Conservation (phyloP, 2,797 vertebrate genomes). For the Sebastes matsubarae region DNA sequence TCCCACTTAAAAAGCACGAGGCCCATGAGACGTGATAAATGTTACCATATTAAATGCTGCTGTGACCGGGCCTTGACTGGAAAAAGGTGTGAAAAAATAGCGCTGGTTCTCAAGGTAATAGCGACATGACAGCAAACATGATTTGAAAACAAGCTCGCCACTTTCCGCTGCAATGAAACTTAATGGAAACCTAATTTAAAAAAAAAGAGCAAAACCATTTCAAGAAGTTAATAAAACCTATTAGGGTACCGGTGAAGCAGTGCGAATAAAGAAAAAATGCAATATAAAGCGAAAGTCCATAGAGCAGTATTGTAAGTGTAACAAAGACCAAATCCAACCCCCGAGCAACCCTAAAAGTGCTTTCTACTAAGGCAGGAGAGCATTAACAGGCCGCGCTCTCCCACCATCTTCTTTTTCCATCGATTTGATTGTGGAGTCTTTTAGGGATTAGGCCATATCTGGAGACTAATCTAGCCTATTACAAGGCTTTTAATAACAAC, state of each 20-base stretch:
- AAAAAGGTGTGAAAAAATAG: not conserved
- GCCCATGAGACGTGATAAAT: not conserved
- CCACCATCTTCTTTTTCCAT: constrained; percentile 13
- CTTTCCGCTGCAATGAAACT: not conserved
- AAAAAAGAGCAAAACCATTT: not conserved
- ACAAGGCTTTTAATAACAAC: constrained; percentile 67
- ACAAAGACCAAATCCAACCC: not conserved
- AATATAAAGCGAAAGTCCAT: not conserved
- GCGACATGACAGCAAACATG: not conserved
- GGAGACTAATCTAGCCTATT: constrained; percentile 57
- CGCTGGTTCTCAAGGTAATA: not conserved
- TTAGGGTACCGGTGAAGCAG: not conserved
- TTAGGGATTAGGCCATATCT: constrained; percentile 59
- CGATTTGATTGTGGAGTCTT: constrained; percentile 55
- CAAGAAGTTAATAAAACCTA: not conserved
- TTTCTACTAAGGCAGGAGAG: constrained; percentile 6
- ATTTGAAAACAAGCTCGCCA: not conserved
- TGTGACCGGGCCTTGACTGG: not conserved
- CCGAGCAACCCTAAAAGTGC: not conserved
- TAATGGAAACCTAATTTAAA: not conserved
- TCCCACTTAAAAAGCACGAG: not conserved
- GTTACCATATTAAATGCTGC: not conserved
- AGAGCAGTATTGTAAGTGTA: not conserved
- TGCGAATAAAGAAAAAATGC: not conserved
- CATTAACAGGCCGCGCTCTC: constrained; percentile 16